Evolutionary conservation across 1,140 invertebrate genomes (phyloP).

Genomic region (Trachymyrmex cornetzi): DNA sequence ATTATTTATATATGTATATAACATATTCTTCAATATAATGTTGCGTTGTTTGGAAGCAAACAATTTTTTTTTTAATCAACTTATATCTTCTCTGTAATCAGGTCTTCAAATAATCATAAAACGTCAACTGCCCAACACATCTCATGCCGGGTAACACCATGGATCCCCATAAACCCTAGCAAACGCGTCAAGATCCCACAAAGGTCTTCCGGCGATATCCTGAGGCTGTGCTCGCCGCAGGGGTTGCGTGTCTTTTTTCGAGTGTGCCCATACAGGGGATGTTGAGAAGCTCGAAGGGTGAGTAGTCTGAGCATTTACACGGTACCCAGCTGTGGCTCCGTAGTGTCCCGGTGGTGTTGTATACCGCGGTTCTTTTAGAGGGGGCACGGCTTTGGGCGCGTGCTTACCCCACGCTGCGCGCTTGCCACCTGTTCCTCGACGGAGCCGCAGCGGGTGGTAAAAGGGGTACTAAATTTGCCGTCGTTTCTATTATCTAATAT

Average conservation of each 20-base stretch:
- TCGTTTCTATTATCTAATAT: conserved; percentile 60
- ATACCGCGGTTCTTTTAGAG: conserved; percentile 69
- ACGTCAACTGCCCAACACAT: neutral
- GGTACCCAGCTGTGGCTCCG: conserved; percentile 82
- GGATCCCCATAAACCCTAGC: neutral
- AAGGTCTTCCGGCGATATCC: conserved; percentile 31
- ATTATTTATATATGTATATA: neutral
- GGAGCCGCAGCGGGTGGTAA: conserved; percentile 47
- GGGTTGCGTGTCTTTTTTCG: conserved; percentile 77
- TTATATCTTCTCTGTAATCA: neutral
- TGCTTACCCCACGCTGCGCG: conserved; percentile 80
- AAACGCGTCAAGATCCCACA: conserved; percentile 49
- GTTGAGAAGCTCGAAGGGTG: conserved; percentile 52
- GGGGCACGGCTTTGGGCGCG: conserved; percentile 79
- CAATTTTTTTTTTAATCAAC: neutral
- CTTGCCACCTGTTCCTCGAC: conserved; percentile 81
- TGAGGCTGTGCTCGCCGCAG: conserved; percentile 36
- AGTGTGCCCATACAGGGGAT: conserved; percentile 68
- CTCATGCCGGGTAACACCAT: neutral
- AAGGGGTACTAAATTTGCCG: conserved; percentile 35
- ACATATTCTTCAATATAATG: neutral
- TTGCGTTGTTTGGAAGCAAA: neutral
- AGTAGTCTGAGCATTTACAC: conserved; percentile 61
- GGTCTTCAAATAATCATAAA: conserved; percentile 10
- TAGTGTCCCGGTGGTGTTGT: conserved; percentile 67